phyloP scores from a whole-genome alignment of 64 coral and sea anemone genomes.

The Dendrophyllia cribrosa region DNA sequence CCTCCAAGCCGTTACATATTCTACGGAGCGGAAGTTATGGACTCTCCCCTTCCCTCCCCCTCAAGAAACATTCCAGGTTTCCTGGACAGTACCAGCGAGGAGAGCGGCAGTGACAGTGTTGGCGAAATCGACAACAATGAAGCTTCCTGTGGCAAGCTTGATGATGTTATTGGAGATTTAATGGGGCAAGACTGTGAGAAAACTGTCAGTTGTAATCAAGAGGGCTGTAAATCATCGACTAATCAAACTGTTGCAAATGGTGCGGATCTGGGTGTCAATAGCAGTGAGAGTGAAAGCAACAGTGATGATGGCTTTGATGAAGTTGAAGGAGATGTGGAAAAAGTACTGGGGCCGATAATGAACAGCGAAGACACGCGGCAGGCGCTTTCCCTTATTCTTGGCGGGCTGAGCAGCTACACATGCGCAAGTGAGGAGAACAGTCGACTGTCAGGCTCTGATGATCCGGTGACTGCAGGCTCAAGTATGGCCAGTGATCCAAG shows the following conservation, averaged over 20 bases:
- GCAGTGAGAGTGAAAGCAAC: background rate
- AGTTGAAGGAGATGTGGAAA: conserved; percentile 45
- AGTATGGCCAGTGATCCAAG: background rate
- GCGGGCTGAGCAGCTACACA: conserved; percentile 48
- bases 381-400: conserved; percentile 52
- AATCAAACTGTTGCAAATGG: background rate
- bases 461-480: background rate
- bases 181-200: background rate
- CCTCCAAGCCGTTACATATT: conserved; percentile 73
- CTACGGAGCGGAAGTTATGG: conserved; percentile 66
- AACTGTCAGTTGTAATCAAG: background rate
- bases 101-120: conserved; percentile 31
- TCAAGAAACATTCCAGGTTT: background rate
- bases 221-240: background rate
- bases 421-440: conserved; percentile 73
- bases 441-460: conserved; percentile 50
- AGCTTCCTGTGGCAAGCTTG: background rate
- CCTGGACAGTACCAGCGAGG: conserved; percentile 30
- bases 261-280: background rate
- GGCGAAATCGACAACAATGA: conserved; percentile 33
- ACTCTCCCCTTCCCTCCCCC: conserved; percentile 61
- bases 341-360: background rate
- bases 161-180: background rate
- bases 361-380: conserved; percentile 6
- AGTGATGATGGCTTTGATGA: conserved; percentile 55